Conservation (phyloP, 2,888 invertebrate genomes). For the Ditylenchus weischeri region DNA sequence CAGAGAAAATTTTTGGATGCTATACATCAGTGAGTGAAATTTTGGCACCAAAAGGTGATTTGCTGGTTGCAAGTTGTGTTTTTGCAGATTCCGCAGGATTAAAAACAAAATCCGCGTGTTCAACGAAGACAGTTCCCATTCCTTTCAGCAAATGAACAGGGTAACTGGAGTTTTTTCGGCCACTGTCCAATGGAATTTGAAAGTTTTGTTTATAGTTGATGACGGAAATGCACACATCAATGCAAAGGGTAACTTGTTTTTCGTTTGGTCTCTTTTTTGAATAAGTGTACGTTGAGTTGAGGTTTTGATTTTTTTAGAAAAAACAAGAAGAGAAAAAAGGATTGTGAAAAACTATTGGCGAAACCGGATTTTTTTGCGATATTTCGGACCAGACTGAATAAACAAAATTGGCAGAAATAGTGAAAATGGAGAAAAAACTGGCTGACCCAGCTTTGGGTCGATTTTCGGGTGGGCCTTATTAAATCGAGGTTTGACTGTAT, state of each 20-base stretch:
- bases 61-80: not conserved
- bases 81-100: conserved; percentile 51
- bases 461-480: no score
- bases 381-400: no score
- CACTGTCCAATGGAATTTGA: not conserved
- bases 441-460: no score
- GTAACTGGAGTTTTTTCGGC: conserved; percentile 25
- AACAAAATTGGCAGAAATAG: no score
- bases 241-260: conserved; percentile 43
- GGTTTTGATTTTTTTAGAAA: no score
- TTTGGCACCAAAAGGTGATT: not conserved
- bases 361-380: no score
- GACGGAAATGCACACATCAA: conserved; percentile 56
- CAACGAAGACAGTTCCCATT: conserved; percentile 49
- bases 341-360: no score
- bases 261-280: no score
- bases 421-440: no score
- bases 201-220: conserved; percentile 42
- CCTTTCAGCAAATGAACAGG: conserved; percentile 53
- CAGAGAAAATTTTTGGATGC: conserved; percentile 55
- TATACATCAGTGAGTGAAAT: conserved; percentile 46
- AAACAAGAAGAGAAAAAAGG: no score
- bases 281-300: no score
- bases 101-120: conserved; percentile 58
- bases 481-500: no score